Conservation (phyloP, 2,888 invertebrate genomes). For the Drosophila picticornis region DNA sequence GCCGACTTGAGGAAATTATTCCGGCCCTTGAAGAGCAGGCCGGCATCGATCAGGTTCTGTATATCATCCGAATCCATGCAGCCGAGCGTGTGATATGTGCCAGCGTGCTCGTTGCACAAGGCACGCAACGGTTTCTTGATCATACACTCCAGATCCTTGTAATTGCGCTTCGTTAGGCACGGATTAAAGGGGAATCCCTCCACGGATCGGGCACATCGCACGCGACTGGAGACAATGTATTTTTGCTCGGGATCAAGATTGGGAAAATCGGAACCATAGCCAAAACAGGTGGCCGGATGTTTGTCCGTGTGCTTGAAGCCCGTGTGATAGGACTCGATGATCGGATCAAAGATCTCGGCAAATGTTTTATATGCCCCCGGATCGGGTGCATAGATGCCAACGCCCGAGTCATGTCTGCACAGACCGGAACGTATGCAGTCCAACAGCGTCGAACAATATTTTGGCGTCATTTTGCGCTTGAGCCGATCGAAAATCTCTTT, state of each 20-base stretch:
- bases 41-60: slow-evolving; percentile 97
- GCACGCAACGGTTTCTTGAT: slow-evolving; percentile 91
- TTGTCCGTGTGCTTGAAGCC: slow-evolving; percentile 96
- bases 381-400: slow-evolving; percentile 98
- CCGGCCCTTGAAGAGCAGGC: slow-evolving; percentile 98
- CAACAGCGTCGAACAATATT: slow-evolving; percentile 95
- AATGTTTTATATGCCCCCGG: slow-evolving; percentile 97
- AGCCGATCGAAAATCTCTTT: slow-evolving; percentile 94
- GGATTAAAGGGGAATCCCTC: slow-evolving; percentile 99
- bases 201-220: slow-evolving; percentile 96
- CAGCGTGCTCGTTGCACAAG: slow-evolving; percentile 94
- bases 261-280: slow-evolving; percentile 94
- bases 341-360: slow-evolving; percentile 96
- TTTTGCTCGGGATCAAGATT: slow-evolving; percentile 96
- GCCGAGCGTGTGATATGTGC: slow-evolving; percentile 95
- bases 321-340: slow-evolving; percentile 98
- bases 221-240: slow-evolving; percentile 97
- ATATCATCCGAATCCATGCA: slow-evolving; percentile 97
- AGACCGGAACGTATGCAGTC: slow-evolving; percentile 98
- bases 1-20: slow-evolving; percentile 92
- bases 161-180: slow-evolving; percentile 96
- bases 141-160: slow-evolving; percentile 97
- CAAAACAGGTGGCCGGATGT: slow-evolving; percentile 97
- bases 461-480: slow-evolving; percentile 94
- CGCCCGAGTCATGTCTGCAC: slow-evolving; percentile 97